Conservation (phyloP, 2,113 vertebrate genomes). For the Leuciscus idus region DNA sequence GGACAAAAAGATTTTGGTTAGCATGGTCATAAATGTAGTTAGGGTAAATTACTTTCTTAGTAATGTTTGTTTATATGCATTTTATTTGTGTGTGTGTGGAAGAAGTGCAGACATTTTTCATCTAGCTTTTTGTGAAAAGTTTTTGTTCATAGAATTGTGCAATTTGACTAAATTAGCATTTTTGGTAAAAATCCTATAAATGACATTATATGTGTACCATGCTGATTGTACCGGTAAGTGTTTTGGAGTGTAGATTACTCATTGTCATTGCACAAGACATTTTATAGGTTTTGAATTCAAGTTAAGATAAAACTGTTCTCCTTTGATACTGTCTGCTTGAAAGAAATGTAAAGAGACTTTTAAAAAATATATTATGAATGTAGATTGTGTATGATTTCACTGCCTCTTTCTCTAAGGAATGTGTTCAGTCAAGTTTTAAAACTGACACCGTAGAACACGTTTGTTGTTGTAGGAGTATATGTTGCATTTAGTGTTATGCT, state of each 20-base stretch:
- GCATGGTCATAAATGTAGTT: conserved; percentile 15
- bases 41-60: background rate
- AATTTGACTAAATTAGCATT: background rate
- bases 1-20: conserved; percentile 41
- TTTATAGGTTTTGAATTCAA: conserved; percentile 29
- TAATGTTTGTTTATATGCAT: conserved; percentile 54
- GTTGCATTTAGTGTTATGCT: conserved; percentile 98
- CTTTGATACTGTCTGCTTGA: background rate
- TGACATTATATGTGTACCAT: conserved; percentile 28
- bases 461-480: conserved; percentile 86
- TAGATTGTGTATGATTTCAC: conserved; percentile 30
- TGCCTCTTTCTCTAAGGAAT: conserved; percentile 27
- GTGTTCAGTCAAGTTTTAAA: conserved; percentile 68
- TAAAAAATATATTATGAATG: conserved; percentile 13
- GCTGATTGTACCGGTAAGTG: conserved; percentile 50
- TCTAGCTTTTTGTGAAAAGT: background rate
- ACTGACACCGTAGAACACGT: conserved; percentile 80
- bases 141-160: background rate
- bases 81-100: conserved; percentile 53
- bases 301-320: background rate
- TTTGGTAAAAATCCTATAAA: background rate
- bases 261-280: background rate
- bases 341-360: conserved; percentile 14
- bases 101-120: background rate
- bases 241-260: conserved; percentile 28